Conservation (phyloP, 2,113 vertebrate species). For the Chaenocephalus aceratus region DNA sequence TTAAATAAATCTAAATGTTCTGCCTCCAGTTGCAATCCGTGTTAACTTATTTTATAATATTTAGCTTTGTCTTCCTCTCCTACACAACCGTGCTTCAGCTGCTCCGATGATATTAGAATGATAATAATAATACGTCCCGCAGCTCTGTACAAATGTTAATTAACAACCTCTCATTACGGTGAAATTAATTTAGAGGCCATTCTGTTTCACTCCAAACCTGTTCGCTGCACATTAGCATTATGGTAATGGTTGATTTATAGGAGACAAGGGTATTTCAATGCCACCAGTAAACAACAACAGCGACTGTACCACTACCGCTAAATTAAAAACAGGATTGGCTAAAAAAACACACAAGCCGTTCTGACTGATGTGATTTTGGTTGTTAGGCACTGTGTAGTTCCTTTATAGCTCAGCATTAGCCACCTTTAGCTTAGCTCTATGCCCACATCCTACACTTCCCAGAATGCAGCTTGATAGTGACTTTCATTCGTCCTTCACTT, state of each 20-base stretch:
- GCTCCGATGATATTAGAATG: no score
- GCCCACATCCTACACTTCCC: background rate
- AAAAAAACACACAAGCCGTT: no score
- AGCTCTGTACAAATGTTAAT: background rate
- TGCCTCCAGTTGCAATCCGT: no score
- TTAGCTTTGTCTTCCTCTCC: no score
- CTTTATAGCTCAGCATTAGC: no score
- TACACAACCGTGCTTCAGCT: no score
- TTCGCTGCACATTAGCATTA: slow-evolving; percentile 3
- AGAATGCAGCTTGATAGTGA: background rate
- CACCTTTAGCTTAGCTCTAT: no score
- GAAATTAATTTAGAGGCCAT: background rate
- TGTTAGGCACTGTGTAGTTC: no score
- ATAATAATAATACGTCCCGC: background rate
- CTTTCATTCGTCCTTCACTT: background rate
- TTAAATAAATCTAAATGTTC: background rate
- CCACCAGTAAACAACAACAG: background rate
- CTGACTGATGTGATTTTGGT: no score
- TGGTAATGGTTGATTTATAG: background rate
- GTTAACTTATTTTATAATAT: background rate
- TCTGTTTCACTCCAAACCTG: background rate
- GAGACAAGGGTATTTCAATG: background rate
- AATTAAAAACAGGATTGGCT: background rate
- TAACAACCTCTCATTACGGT: background rate
- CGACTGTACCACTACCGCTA: background rate